Percentiles rank a stretch among this genome's conserved stretches.
These are phyloP conservation scores for Ashinkailepas kermadecensis DNA, from an alignment of 2,888 invertebrate species.

Conservation along the genomic window DNA sequence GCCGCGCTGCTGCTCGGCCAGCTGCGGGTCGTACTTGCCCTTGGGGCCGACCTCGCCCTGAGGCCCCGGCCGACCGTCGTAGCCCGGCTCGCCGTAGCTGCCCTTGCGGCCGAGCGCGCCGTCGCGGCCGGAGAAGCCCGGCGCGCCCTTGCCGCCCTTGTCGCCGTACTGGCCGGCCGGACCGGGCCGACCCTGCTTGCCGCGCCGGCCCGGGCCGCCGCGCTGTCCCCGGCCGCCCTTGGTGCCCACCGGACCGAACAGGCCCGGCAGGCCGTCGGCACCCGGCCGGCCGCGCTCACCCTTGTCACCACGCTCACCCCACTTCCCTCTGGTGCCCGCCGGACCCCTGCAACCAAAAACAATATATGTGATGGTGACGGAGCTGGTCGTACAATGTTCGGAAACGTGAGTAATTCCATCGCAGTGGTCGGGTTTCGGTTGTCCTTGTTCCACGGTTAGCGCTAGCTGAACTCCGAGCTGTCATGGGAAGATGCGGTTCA, in stretches of 20 bases:
- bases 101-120: conserved; percentile 32
- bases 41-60: conserved; percentile 33
- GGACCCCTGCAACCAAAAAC: background rate
- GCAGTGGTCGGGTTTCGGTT: no score
- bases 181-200: conserved; percentile 34
- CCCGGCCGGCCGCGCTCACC: conserved; percentile 28
- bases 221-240: conserved; percentile 35
- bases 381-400: no score
- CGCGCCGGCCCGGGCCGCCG: conserved; percentile 33
- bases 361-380: background rate
- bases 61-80: conserved; percentile 29
- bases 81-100: conserved; percentile 28
- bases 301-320: conserved; percentile 32
- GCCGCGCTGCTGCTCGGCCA: conserved; percentile 8
- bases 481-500: no score
- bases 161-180: conserved; percentile 30
- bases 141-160: conserved; percentile 35
- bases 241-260: conserved; percentile 31
- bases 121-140: conserved; percentile 32
- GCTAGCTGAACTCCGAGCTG: no score
- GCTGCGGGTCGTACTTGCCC: conserved; percentile 31
- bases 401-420: no score
- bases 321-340: conserved; percentile 24
- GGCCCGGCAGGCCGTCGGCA: conserved; percentile 22
- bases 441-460: no score